Conservation (phyloP, 2,888 invertebrate species). For the Papilio gigon region DNA sequence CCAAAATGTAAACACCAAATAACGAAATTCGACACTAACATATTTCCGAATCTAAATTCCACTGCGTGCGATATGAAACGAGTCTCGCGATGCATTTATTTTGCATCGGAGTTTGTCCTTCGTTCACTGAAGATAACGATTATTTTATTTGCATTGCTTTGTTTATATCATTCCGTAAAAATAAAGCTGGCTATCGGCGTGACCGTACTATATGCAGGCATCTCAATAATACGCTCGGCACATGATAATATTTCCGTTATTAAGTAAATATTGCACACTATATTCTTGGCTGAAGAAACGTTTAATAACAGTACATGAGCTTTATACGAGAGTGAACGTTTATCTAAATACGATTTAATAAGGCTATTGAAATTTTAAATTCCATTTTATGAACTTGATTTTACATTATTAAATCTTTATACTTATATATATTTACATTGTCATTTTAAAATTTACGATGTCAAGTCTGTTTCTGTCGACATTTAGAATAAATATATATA, state of each 20-base stretch:
- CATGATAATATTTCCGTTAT: conserved; percentile 25
- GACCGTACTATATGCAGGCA: conserved; percentile 55
- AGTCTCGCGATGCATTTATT: conserved; percentile 42
- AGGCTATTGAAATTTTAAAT: background rate
- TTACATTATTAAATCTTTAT: background rate
- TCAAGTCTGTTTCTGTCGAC: too few relatives aligned
- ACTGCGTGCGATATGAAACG: conserved; percentile 31
- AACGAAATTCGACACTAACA: conserved; percentile 38
- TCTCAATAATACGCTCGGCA: conserved; percentile 47
- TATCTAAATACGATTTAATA: background rate
- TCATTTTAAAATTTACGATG: too few relatives aligned
- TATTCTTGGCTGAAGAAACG: background rate
- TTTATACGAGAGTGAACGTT: background rate
- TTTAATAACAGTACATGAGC: background rate
- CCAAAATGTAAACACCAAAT: conserved; percentile 35
- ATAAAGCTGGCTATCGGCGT: conserved; percentile 50
- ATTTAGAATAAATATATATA: too few relatives aligned
- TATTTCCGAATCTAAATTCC: background rate
- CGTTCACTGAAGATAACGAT: conserved; percentile 53
- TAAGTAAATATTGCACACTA: conserved; percentile 11
- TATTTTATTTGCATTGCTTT: conserved; percentile 46
- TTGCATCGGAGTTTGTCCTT: conserved; percentile 50
- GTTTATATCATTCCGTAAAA: conserved; percentile 53
- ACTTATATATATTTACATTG: background rate
- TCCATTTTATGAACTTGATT: background rate